phyloP scores from a whole-genome alignment of 2,113 vertebrate genomes.

The Esox niger region DNA sequence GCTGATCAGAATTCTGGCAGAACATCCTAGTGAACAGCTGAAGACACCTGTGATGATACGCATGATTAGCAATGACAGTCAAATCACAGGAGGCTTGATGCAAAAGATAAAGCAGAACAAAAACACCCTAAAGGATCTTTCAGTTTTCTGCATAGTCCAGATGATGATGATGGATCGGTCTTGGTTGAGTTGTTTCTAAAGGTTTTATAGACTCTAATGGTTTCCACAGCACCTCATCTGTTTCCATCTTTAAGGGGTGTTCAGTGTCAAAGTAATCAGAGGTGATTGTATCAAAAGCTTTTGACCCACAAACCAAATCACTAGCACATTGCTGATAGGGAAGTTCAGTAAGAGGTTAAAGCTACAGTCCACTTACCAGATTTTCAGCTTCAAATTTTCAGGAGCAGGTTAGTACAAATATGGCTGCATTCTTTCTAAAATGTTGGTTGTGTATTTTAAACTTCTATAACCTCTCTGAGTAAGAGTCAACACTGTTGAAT shows the following conservation, averaged over 20 bases:
- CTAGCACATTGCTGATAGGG: conserved; percentile 12
- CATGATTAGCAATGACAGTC: conserved; percentile 40
- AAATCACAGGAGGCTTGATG: conserved; percentile 45
- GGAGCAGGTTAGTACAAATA: neutral
- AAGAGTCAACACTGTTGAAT: neutral
- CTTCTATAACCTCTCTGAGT: neutral
- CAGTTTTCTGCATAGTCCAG: conserved; percentile 27
- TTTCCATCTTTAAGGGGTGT: conserved; percentile 31
- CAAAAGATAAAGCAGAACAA: conserved; percentile 25
- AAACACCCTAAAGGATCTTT: conserved; percentile 12
- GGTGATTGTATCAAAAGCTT: conserved; percentile 38
- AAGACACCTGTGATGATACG: conserved; percentile 24
- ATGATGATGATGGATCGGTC: conserved; percentile 40
- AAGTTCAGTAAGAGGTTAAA: conserved; percentile 50
- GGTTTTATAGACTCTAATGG: conserved; percentile 23
- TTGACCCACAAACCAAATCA: conserved; percentile 26
- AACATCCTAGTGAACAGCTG: conserved; percentile 14
- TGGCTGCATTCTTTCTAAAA: neutral
- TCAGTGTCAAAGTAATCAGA: conserved; percentile 48
- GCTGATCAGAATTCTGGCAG: conserved; percentile 52
- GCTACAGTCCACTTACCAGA: conserved; percentile 18
- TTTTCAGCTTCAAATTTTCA: neutral
- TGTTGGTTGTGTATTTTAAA: neutral
- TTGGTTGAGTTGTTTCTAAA: conserved; percentile 27
- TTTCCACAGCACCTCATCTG: conserved; percentile 24